A percentile compares a stretch with the other conserved stretches of the same genome.
Conservation (phyloP, 2,888 invertebrate species). For the Cremastinae sp. region DNA sequence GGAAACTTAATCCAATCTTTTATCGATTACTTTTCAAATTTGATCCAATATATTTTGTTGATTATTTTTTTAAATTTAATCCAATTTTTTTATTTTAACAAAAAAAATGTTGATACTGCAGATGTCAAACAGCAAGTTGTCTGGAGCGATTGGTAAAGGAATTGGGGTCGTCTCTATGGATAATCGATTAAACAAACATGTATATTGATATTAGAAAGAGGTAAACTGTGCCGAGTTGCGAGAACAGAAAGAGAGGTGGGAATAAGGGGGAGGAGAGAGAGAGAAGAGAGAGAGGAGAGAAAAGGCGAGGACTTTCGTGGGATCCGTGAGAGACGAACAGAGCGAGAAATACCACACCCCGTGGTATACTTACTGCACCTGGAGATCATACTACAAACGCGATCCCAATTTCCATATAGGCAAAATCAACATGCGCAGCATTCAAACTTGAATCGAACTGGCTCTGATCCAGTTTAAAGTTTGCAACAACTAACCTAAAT, state of each 20-base stretch:
- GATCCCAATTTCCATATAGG: conserved; percentile 32
- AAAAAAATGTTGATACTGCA: too few relatives aligned
- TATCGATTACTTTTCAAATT: too few relatives aligned
- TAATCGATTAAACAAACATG: conserved; percentile 58
- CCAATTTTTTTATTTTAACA: too few relatives aligned
- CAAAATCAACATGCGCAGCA: conserved; percentile 1
- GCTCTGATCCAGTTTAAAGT: background rate
- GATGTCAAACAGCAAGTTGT: too few relatives aligned
- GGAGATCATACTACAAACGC: conserved; percentile 30
- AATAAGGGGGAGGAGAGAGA: background rate
- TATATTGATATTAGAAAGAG: conserved; percentile 24
- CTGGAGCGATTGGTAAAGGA: too few relatives aligned
- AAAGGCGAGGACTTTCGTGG: conserved; percentile 21
- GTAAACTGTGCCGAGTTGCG: conserved; percentile 30
- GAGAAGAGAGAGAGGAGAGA: background rate
- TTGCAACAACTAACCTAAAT: background rate
- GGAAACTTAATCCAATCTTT: too few relatives aligned
- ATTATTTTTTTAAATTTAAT: too few relatives aligned
- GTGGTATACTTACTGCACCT: conserved; percentile 50
- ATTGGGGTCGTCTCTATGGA: conserved; percentile 58
- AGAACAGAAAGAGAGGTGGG: background rate
- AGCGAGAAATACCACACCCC: conserved; percentile 50
- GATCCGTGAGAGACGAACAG: conserved; percentile 19
- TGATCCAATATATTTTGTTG: too few relatives aligned
- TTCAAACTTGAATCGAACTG: conserved; percentile 1